phyloP scores from a whole-genome alignment of 2,888 invertebrate genomes.

The Syrphus vitripennis region DNA sequence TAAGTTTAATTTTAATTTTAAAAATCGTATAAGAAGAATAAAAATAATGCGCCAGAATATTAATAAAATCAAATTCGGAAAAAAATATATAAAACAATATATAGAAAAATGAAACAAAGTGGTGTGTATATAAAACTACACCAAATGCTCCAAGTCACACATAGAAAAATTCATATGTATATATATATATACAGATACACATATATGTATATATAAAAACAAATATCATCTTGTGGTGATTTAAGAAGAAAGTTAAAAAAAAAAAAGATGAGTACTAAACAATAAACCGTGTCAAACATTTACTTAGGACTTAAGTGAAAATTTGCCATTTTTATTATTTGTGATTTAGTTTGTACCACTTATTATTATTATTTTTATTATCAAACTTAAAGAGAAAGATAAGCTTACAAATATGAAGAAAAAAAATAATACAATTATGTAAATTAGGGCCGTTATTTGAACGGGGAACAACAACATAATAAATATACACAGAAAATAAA shows the following conservation, averaged over 20 bases:
- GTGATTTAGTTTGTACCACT: conserved; percentile 54
- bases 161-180: conserved; percentile 36
- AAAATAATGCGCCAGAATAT: conserved; percentile 18
- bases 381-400: conserved; percentile 32
- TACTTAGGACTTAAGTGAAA: conserved; percentile 72
- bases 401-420: conserved; percentile 30
- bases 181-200: conserved; percentile 21
- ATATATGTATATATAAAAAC: conserved; percentile 11
- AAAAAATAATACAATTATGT: conserved; percentile 50
- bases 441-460: conserved; percentile 73
- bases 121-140: background rate
- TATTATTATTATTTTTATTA: conserved; percentile 48
- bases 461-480: conserved; percentile 72
- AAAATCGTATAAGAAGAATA: conserved; percentile 7
- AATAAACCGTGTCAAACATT: conserved; percentile 74
- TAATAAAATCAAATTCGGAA: conserved; percentile 7
- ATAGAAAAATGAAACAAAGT: conserved; percentile 18
- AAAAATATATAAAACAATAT: conserved; percentile 11
- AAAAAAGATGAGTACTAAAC: conserved; percentile 69
- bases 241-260: conserved; percentile 24
- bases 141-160: conserved; percentile 26
- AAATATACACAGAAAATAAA: conserved; percentile 52
- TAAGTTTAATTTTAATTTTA: background rate
- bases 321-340: conserved; percentile 73
- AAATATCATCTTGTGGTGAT: conserved; percentile 33